Evolutionary conservation across 2,888 invertebrate genomes (phyloP), one percentile per base, ranked within the genome.

Genomic region (Standfussiana lucernea): DNA sequence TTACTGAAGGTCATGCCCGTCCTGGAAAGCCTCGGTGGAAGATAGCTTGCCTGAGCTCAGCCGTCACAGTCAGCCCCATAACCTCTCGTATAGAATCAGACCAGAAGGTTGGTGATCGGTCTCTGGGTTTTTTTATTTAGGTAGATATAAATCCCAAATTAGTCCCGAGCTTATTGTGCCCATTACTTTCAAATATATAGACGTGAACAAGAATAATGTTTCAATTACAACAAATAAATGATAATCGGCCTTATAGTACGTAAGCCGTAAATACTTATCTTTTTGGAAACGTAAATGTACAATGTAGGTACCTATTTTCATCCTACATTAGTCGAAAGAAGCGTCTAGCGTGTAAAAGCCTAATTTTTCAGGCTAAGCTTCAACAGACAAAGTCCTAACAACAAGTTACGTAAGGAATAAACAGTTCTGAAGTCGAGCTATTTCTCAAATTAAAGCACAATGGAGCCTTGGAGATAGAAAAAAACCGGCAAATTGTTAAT

Each of bases 391-490:
- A n/a, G 7, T n/a, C 35, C 11, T 21, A 65, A 47, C 37, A 50
- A 80, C 40, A 68, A 37, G 37, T 70, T 56, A 77, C 18, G 61
- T 61, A 72, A 72, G 67, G 50, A 67, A 68, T 65, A 76, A 79
- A 74, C 77, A 65, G 71, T 70, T 80, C 62, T 42, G 37, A 65
- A 75, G 79, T 81, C 37, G 32, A 72, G 79, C 76, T 64, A 81
- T 81, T 82, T 86, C 75, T 77, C 71, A 80, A 88, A 88, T 86
- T 84, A 86, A 75, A 71, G 35, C 45, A 78, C 65, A 85, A 83
- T 80, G 68, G 32, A 73, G 35, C 67, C n/a, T 45, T 37, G 35
- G 28, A 72, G 65, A 79, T 59, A 65, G 69, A 77, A 81, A 76
- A 77, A 84, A 75, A 79, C 61, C 21, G 71, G 73, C 45, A 71